Conservation (phyloP, 2,797 vertebrate genomes). For the Corythornis leucogaster region DNA sequence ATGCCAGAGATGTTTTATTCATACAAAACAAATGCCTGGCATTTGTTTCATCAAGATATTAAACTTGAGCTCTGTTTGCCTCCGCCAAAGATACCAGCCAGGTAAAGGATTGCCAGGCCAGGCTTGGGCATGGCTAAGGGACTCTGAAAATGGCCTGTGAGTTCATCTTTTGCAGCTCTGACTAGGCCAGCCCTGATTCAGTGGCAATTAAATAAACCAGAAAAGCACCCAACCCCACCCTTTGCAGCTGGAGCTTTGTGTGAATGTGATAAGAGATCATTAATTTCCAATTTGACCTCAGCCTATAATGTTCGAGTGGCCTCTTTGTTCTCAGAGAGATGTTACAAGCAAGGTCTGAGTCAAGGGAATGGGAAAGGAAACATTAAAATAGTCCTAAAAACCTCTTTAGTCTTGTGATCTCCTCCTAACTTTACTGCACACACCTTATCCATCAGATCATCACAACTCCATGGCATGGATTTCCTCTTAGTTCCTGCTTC, state of each 20-base stretch:
- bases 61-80: conserved; percentile 22
- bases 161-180: conserved; percentile 63
- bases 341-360: conserved; percentile 64
- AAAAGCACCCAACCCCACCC: conserved; percentile 61
- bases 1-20: conserved; percentile 67
- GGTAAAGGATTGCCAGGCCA: not conserved
- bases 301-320: conserved; percentile 63
- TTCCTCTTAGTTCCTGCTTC: conserved; percentile 14
- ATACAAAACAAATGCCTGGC: conserved; percentile 64
- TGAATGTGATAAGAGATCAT: conserved; percentile 72
- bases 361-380: conserved; percentile 59
- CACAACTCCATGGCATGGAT: not conserved
- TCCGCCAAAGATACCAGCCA: not conserved
- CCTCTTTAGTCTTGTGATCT: conserved; percentile 38
- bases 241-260: conserved; percentile 70
- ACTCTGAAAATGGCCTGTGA: conserved; percentile 7
- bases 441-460: conserved; percentile 36
- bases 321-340: conserved; percentile 55
- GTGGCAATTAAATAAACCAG: conserved; percentile 64
- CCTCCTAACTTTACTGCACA: not conserved
- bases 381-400: conserved; percentile 59
- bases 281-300: conserved; percentile 74
- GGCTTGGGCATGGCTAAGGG: not conserved
- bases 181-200: conserved; percentile 32
- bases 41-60: conserved; percentile 67